Evolutionary conservation across 1,140 invertebrate species (phyloP).

Genomic region (Neodiprion fabricii): DNA sequence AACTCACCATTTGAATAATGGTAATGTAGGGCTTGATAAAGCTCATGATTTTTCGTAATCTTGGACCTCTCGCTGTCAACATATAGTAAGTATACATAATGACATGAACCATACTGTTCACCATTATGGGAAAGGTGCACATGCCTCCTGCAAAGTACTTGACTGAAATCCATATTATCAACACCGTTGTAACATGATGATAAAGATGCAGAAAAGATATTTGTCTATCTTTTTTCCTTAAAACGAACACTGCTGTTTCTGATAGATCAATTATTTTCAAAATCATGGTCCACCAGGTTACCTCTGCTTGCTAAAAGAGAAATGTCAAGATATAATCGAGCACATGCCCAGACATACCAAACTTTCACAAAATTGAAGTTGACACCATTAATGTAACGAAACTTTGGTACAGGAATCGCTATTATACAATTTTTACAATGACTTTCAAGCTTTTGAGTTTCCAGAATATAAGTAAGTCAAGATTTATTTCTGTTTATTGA

Average conservation of each 20-base stretch:
- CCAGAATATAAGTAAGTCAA: no score
- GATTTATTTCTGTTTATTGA: no score
- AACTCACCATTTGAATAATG: conserved; percentile 50
- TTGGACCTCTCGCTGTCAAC: conserved; percentile 40
- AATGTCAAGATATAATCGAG: not conserved
- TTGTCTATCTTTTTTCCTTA: conserved; percentile 74
- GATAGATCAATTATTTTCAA: conserved; percentile 51
- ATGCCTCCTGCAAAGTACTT: conserved; percentile 52
- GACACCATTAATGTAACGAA: no score
- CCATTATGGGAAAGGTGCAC: conserved; percentile 35
- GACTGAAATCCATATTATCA: conserved; percentile 70
- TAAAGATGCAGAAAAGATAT: conserved; percentile 74
- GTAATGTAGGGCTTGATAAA: conserved; percentile 48
- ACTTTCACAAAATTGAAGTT: no score
- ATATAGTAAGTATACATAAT: conserved; percentile 56
- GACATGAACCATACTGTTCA: conserved; percentile 46
- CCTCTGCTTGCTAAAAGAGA: conserved; percentile 36
- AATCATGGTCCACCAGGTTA: conserved; percentile 48
- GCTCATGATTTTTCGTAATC: conserved; percentile 32
- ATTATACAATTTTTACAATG: no score
- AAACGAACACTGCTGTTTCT: conserved; percentile 67
- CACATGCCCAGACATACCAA: not conserved
- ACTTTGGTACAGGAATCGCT: no score
- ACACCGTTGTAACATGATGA: conserved; percentile 69
- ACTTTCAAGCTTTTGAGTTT: no score